These are phyloP conservation scores for Rhinopomastus cyanomelas DNA, from an alignment of 2,113 vertebrate species.

Conservation along the genomic window DNA sequence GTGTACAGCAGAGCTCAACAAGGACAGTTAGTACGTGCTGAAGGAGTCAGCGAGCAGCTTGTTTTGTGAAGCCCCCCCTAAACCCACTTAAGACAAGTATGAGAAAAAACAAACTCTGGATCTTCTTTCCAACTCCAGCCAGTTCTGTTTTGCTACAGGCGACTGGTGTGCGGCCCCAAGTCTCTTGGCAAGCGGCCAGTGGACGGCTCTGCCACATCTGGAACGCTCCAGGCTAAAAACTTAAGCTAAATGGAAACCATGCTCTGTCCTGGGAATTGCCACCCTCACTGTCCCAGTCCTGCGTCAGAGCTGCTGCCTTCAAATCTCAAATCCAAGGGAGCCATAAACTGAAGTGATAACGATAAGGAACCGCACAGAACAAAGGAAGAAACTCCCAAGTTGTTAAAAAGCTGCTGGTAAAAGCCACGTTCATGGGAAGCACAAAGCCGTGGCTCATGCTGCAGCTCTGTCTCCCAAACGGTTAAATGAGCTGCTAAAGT, in stretches of 20 bases:
- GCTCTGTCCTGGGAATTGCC: background rate
- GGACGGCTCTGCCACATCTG: background rate
- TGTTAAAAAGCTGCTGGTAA: background rate
- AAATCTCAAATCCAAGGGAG: background rate
- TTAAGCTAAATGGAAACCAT: background rate
- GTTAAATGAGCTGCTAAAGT: slow-evolving; percentile 41
- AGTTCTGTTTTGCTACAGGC: background rate
- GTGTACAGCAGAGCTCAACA: background rate
- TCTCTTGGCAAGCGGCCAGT: background rate
- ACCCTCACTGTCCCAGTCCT: background rate
- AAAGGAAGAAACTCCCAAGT: background rate
- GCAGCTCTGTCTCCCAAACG: background rate
- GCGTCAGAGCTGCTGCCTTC: background rate
- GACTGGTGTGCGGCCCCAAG: background rate
- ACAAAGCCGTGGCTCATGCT: background rate
- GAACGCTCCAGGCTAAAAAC: background rate
- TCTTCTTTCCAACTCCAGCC: background rate
- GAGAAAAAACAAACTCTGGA: background rate
- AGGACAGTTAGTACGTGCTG: background rate
- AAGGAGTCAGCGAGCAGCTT: background rate
- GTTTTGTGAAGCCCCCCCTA: background rate
- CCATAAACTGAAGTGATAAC: background rate
- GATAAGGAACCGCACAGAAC: background rate
- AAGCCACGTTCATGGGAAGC: background rate
- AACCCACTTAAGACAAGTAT: background rate